Evolutionary conservation across 1,140 invertebrate species (phyloP).

Genomic region (Ceratosolen fusciceps): DNA sequence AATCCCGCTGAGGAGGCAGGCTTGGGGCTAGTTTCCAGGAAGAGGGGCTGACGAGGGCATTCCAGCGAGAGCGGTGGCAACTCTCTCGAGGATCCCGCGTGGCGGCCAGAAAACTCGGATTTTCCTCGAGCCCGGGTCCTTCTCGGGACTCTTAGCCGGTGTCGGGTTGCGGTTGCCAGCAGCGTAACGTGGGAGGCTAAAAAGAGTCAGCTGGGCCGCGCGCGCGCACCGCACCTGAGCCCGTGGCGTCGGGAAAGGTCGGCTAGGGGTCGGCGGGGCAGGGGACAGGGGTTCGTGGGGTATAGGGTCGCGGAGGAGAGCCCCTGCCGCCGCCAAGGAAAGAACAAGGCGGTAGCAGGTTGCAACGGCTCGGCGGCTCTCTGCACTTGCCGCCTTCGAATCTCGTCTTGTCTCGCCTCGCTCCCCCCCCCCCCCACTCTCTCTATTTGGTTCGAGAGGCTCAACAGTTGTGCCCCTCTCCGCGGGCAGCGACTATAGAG

Average conservation of each 20-base stretch:
- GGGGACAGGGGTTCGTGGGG: too few relatives aligned
- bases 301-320: neutral
- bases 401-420: neutral
- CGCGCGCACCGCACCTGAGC: neutral
- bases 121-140: too few relatives aligned
- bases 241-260: neutral
- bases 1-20: too few relatives aligned
- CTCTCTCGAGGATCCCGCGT: too few relatives aligned
- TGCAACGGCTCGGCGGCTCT: constrained; percentile 16
- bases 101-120: too few relatives aligned
- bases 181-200: neutral
- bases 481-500: neutral
- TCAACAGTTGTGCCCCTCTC: neutral
- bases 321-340: neutral
- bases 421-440: neutral
- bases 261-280: too few relatives aligned
- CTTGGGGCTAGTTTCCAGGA: too few relatives aligned
- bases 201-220: neutral
- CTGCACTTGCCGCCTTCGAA: constrained; percentile 6
- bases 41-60: too few relatives aligned
- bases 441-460: neutral
- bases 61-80: too few relatives aligned
- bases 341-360: constrained; percentile 34
- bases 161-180: neutral
- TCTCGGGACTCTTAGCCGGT: too few relatives aligned